Conservation (phyloP, 2,888 invertebrate species). For the Carterocephalus palaemon region DNA sequence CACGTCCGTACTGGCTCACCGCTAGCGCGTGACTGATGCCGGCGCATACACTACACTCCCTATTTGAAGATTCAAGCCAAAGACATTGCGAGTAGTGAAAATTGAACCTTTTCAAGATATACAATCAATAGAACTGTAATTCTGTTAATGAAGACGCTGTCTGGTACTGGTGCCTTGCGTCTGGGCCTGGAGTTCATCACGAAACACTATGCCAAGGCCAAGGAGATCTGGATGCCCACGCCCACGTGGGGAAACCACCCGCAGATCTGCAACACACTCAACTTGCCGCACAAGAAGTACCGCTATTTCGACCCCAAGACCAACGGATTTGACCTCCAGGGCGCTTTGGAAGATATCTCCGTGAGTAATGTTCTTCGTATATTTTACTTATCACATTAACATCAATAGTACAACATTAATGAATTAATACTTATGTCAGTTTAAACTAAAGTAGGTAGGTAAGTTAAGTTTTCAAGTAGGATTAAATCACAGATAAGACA, state of each 20-base stretch:
- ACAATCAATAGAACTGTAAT: too few species aligned
- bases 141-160: slow-evolving; percentile 85
- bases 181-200: slow-evolving; percentile 93
- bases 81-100: too few species aligned
- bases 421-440: too few species aligned
- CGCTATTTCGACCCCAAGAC: slow-evolving; percentile 96
- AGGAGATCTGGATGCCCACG: slow-evolving; percentile 91
- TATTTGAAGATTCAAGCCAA: too few species aligned
- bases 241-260: slow-evolving; percentile 99
- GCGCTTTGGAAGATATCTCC: slow-evolving; percentile 91
- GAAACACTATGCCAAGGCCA: slow-evolving; percentile 87
- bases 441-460: too few species aligned
- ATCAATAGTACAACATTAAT: too few species aligned
- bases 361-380: slow-evolving; percentile 83
- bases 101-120: too few species aligned
- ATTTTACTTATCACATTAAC: background rate
- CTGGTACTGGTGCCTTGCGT: slow-evolving; percentile 98
- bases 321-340: slow-evolving; percentile 94
- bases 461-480: too few species aligned
- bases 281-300: slow-evolving; percentile 91
- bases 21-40: too few species aligned
- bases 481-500: too few species aligned
- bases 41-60: too few species aligned
- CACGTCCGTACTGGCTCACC: too few species aligned
- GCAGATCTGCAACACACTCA: slow-evolving; percentile 94